These are phyloP conservation scores for Corythornis vintsioides DNA, from an alignment of 2,113 vertebrate genomes.

Conservation along the genomic window DNA sequence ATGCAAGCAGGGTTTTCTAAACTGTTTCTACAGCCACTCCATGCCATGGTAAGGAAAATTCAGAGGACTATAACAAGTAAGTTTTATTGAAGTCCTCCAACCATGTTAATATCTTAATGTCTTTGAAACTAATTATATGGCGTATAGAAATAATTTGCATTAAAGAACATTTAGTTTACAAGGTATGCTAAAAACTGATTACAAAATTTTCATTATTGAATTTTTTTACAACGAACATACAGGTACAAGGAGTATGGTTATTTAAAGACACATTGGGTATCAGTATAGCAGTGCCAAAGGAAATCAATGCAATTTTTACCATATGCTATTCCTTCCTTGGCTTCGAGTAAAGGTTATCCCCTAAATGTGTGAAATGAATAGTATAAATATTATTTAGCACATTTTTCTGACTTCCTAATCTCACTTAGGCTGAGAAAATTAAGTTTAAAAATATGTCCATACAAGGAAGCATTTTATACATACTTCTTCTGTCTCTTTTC, in stretches of 20 bases:
- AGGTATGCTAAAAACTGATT: background rate
- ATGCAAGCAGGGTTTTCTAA: background rate
- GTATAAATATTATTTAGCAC: background rate
- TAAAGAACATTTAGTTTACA: background rate
- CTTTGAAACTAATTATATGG: background rate
- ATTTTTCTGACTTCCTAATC: background rate
- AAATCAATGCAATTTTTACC: background rate
- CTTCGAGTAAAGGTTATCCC: background rate
- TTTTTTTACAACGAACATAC: background rate
- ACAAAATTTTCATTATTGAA: background rate
- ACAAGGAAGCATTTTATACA: background rate
- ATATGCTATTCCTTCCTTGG: background rate
- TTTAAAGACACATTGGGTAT: background rate
- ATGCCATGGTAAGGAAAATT: background rate
- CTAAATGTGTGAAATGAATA: background rate
- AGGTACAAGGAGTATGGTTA: background rate
- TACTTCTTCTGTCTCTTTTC: background rate
- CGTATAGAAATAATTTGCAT: background rate
- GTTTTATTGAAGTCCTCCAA: background rate
- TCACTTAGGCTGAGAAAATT: background rate
- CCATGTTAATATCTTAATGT: background rate
- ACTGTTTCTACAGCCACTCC: background rate
- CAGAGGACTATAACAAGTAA: background rate
- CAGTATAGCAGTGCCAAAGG: background rate
- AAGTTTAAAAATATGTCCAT: rapidly evolving